These are phyloP conservation scores for Sussaba pulchella DNA, from an alignment of 2,888 invertebrate genomes.

Conservation along the genomic window DNA sequence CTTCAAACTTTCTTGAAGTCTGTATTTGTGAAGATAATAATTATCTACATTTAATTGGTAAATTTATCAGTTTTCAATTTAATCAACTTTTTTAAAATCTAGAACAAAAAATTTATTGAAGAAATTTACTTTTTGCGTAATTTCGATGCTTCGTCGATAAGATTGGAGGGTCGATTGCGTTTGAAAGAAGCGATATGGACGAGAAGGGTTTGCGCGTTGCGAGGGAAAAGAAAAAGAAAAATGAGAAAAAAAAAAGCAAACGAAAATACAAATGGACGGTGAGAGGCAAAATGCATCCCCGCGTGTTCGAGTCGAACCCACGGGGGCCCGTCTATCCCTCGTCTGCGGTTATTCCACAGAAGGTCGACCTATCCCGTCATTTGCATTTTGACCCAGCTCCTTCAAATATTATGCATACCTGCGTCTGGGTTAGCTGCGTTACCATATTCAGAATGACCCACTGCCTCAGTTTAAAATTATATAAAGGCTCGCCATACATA, in stretches of 20 bases:
- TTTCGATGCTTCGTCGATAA: neutral
- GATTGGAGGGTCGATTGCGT: neutral
- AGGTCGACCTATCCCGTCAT: constrained; percentile 20
- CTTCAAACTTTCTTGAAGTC: too few relatives aligned
- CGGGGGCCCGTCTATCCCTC: constrained; percentile 12
- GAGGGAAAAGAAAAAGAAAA: neutral
- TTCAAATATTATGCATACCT: constrained; percentile 26
- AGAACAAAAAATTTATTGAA: too few relatives aligned
- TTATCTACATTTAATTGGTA: neutral
- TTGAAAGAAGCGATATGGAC: neutral
- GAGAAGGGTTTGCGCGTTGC: neutral
- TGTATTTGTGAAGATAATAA: neutral
- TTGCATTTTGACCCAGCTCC: constrained; percentile 30
- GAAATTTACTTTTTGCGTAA: neutral
- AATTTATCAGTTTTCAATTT: neutral
- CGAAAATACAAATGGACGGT: neutral
- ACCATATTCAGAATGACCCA: constrained; percentile 14
- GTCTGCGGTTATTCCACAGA: constrained; percentile 11
- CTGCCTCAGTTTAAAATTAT: constrained; percentile 27
- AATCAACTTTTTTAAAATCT: neutral
- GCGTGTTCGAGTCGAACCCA: neutral
- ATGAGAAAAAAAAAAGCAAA: too few relatives aligned
- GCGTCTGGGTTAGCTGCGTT: constrained; percentile 10
- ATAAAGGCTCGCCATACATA: neutral
- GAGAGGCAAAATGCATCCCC: constrained; percentile 8